Evolutionary conservation across 37 sponge, comb jelly and placozoan species (phyloP), one percentile per base, ranked within the genome.

Genomic region (Aphrocallistes beatrix): DNA sequence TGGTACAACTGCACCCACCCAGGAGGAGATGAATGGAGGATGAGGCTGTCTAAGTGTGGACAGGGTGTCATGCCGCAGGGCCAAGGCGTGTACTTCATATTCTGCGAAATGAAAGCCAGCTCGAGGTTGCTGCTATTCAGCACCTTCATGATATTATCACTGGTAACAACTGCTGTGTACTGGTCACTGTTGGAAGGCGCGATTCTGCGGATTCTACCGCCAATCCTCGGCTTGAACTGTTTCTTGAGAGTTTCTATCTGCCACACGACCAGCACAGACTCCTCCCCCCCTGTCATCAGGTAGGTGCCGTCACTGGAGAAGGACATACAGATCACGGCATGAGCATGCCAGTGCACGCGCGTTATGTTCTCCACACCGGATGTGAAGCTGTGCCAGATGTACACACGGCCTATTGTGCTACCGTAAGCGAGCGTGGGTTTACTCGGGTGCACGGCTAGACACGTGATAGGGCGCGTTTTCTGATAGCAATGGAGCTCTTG

Each of bases 201-300:
- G 3, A 96, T 82, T 23, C 82, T 39, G 9, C 75, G 84, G 75
- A 96, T 93, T 19, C 88, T 82, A 0, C 90, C 81, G 9, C 96
- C 91, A 19, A 96, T 87, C 19, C 92, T 87, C 37, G 94, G 96
- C 25, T 86, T 83, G 86, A 92, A 96, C 38, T 91, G 88, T 9
- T 48, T 91, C 51, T 84, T 51, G 37, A 83, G 51, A 0, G 90
- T 89, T 32, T 86, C 89, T 38, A 96, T 50, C 83, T 92, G 92
- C 96, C 96, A 96, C 10, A 94, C 83, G 13, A 96, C 96, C 81
- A 96, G 83, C 13, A 96, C 96, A 37, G 82, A 81, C 82, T 96
- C 96, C 83, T 92, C 91, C 0, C 96, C 96, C n/a, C 95, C 96
- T 30, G 92, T 90, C n/a, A 93, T 75, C 37, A 96, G 86, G 51